Percentiles rank a stretch among this genome's conserved stretches.
phyloP scores from a whole-genome alignment of 2,888 invertebrate species.

The Morpho achilles region DNA sequence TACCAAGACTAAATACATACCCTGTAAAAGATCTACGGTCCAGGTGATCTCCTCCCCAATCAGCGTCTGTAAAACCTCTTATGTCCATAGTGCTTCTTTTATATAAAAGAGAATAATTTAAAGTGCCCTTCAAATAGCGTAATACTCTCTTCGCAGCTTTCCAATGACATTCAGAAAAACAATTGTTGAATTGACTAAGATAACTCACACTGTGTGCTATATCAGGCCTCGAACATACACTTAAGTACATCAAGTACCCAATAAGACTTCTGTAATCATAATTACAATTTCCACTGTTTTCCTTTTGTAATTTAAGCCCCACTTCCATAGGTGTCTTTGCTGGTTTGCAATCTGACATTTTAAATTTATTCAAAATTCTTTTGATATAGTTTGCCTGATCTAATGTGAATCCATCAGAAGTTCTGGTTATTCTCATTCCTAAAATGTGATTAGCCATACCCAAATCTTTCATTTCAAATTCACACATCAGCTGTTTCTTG shows the following conservation, averaged over 20 bases:
- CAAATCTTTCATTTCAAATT: slow-evolving; percentile 13
- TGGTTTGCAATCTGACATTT: slow-evolving; percentile 2
- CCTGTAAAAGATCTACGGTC: slow-evolving; percentile 25
- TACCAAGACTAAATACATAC: slow-evolving; percentile 13
- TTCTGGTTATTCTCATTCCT: neutral
- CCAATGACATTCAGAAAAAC: slow-evolving; percentile 20
- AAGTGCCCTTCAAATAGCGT: slow-evolving; percentile 17
- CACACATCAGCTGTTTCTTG: neutral
- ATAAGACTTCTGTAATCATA: slow-evolving; percentile 12
- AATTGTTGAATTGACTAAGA: slow-evolving; percentile 24
- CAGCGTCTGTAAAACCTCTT: slow-evolving; percentile 17
- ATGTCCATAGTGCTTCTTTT: slow-evolving; percentile 6
- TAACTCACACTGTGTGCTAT: slow-evolving; percentile 18
- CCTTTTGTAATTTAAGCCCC: slow-evolving; percentile 2
- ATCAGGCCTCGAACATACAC: slow-evolving; percentile 18
- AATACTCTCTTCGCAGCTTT: slow-evolving; percentile 18
- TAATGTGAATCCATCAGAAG: neutral
- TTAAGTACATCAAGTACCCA: slow-evolving; percentile 23
- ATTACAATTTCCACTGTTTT: neutral
- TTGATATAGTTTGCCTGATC: neutral
- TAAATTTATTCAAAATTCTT: neutral
- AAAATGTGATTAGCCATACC: slow-evolving; percentile 3
- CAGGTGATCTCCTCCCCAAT: slow-evolving; percentile 16
- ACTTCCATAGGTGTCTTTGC: slow-evolving; percentile 1
- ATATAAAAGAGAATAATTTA: slow-evolving; percentile 16